These are phyloP conservation scores for Nipponacmea schrenckii DNA, from an alignment of 2,888 invertebrate species.

Conservation along the genomic window DNA sequence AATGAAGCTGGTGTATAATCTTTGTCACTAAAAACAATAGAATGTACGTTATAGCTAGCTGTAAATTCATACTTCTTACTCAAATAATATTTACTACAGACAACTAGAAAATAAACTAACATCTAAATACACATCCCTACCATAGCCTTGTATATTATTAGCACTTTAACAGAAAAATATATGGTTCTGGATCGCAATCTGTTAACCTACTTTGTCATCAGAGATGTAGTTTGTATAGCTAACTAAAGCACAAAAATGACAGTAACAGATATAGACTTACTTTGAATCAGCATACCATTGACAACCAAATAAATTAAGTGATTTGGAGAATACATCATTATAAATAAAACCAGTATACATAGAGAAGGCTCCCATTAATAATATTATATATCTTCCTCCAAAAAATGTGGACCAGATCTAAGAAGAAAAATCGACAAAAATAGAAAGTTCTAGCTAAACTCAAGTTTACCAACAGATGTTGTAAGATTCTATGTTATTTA, in stretches of 20 bases:
- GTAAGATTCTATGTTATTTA: neutral
- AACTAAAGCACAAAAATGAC: too few relatives aligned
- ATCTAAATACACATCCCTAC: too few relatives aligned
- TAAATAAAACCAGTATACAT: slow-evolving; percentile 98
- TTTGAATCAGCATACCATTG: slow-evolving; percentile 75
- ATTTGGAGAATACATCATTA: slow-evolving; percentile 98
- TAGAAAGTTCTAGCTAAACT: neutral
- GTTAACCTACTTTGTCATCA: too few relatives aligned
- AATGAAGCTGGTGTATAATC: neutral
- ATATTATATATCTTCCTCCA: slow-evolving; percentile 96
- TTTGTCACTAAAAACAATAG: neutral
- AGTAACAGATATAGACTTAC: slow-evolving; percentile 30
- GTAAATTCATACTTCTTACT: neutral
- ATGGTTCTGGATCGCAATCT: too few relatives aligned
- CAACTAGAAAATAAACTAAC: too few relatives aligned
- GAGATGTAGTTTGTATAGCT: too few relatives aligned
- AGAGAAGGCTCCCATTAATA: slow-evolving; percentile 97
- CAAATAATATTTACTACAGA: neutral
- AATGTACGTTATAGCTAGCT: too few relatives aligned
- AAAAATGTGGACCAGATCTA: slow-evolving; percentile 99
- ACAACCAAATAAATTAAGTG: slow-evolving; percentile 93
- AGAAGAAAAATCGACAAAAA: neutral
- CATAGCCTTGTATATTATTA: too few relatives aligned
- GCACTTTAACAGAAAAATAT: too few relatives aligned
- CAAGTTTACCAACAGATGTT: neutral